Base-by-base conservation (phyloP, 1,140 invertebrate species). In the Oscheius sp. region DNA sequence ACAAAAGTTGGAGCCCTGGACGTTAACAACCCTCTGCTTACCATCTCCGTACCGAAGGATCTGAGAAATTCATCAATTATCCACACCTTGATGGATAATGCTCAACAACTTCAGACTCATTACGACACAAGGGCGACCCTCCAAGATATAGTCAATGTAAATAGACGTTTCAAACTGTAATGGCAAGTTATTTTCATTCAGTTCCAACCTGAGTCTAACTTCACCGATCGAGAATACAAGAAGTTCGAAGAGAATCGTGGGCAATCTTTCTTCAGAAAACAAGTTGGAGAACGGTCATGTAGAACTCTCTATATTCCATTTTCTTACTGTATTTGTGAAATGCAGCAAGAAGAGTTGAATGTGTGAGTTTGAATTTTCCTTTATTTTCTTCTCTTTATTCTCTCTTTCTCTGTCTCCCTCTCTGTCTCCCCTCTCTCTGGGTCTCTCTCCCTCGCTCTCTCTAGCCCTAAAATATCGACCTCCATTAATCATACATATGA, bases 1-100 rank as follows among this genome's bases (percentile, higher is more conserved):
- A 71, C 69, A 23, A 23, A 15, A 32, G 46, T 64, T n/a, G 73
- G 73, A 29, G 42, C 61, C 34, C 20, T 71, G 0, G 73, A 75
- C 35, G 68, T 71, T 3, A 75, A 65, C 45, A 70, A 75, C 31
- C 73, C 73, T 28, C 59, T 75, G 31, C 35, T 75, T 13, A 23
- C 68, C 2, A 45, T 75, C 35, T 75, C 73, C 3, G 32, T 75
- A 26, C 73, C 73, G 4, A 71, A 71, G 34, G 29, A 63, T 15
- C 31, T 71, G 23, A 38, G 69, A 49, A 23, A 49, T 18, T 35
- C 69, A 1, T 10, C 23, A 1, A 29, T 71, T 2, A 10, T 36
- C n/a, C 3, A 34, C 3, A 26, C 52, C 1, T 49, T 71, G 69
- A 49, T 10, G 15, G 59, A 34, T 10, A 71, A 71, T 65, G 58